Evolutionary conservation across 1,140 invertebrate species (phyloP).

Genomic region (Pissodes strobi): DNA sequence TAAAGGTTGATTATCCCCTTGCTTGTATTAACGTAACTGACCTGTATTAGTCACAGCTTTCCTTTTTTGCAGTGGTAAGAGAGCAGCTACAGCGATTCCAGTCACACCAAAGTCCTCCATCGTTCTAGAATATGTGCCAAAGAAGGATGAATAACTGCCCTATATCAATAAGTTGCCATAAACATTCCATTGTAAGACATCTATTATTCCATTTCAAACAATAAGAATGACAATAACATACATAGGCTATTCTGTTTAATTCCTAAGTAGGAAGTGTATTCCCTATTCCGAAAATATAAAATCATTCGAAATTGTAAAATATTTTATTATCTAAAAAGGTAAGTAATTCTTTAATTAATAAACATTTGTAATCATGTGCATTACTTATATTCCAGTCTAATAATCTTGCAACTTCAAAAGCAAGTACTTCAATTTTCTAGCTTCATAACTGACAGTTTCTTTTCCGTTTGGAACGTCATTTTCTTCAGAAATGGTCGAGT

Average conservation of each 20-base stretch:
- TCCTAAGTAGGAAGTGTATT: too few relatives aligned
- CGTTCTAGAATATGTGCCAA: conserved; percentile 59
- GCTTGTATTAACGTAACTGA: too few relatives aligned
- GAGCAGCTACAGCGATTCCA: conserved; percentile 46
- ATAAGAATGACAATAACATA: conserved; percentile 9
- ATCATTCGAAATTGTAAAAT: too few relatives aligned
- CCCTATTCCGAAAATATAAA: too few relatives aligned
- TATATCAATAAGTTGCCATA: neutral
- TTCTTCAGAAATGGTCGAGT: conserved; percentile 78
- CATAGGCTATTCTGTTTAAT: too few relatives aligned
- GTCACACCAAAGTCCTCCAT: conserved; percentile 56
- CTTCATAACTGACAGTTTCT: conserved; percentile 93
- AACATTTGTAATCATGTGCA: neutral
- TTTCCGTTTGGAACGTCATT: conserved; percentile 74
- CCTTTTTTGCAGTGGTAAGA: conserved; percentile 49
- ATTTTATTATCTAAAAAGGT: neutral
- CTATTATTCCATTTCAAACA: neutral
- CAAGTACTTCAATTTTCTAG: conserved; percentile 82
- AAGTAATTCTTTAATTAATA: too few relatives aligned
- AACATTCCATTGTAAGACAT: conserved; percentile 13
- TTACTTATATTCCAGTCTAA: too few relatives aligned
- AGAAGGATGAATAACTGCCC: conserved; percentile 38
- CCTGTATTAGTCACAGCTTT: too few relatives aligned
- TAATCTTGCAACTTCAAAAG: conserved; percentile 72
- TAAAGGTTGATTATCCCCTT: too few relatives aligned